Percentiles rank a stretch among this genome's conserved stretches.
These are phyloP conservation scores for Bathybates hornii DNA, from an alignment of 2,113 vertebrate species.

Conservation along the genomic window DNA sequence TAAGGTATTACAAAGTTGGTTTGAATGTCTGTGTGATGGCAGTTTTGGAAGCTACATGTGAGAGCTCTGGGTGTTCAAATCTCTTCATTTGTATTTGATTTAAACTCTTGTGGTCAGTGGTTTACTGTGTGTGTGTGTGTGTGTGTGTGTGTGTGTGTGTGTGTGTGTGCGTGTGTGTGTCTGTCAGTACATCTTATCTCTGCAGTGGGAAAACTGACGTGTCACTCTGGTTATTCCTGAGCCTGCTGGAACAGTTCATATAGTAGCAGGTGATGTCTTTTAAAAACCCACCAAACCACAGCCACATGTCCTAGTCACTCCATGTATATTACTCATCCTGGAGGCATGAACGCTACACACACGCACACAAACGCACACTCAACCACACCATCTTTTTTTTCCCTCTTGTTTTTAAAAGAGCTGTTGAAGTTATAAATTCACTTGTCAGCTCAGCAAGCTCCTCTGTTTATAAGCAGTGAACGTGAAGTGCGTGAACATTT, in stretches of 20 bases:
- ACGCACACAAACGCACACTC: background rate
- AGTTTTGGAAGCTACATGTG: conserved; percentile 1
- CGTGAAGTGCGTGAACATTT: background rate
- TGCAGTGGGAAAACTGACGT: conserved; percentile 55
- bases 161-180: background rate
- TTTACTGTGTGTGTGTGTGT: background rate
- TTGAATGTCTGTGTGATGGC: background rate
- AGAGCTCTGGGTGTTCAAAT: background rate
- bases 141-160: background rate
- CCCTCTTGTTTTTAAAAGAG: background rate
- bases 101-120: background rate
- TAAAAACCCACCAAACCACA: conserved; percentile 62
- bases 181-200: conserved; percentile 30
- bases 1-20: background rate
- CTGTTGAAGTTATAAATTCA: conserved; percentile 7
- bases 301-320: conserved; percentile 65
- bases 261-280: conserved; percentile 67
- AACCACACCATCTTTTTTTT: background rate
- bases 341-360: conserved; percentile 19
- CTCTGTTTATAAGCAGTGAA: background rate
- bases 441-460: background rate
- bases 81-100: background rate
- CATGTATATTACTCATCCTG: conserved; percentile 49
- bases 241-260: conserved; percentile 42
- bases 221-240: conserved; percentile 57